Percentiles rank a stretch among this genome's conserved stretches.
These are phyloP conservation scores for Hippoglossus hippoglossus DNA, from an alignment of 2,797 vertebrate genomes.

Conservation along the genomic window DNA sequence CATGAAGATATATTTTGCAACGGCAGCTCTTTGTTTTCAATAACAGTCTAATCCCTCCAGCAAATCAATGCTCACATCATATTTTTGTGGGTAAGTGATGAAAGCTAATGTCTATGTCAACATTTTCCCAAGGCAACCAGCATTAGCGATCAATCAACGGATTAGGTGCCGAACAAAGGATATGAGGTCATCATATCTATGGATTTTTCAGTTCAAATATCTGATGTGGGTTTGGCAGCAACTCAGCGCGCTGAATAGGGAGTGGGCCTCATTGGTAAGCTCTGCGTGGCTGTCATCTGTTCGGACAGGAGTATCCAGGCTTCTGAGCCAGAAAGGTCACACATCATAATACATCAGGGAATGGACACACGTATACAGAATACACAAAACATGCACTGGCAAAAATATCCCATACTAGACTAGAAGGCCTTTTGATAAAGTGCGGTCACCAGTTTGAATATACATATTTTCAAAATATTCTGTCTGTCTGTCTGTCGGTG, in stretches of 20 bases:
- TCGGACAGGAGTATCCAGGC: slow-evolving; percentile 55
- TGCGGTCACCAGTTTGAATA: neutral
- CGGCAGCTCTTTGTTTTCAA: slow-evolving; percentile 71
- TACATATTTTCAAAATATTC: too few species aligned
- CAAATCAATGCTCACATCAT: slow-evolving; percentile 73
- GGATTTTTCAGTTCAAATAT: slow-evolving; percentile 71
- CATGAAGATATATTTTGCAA: slow-evolving; percentile 69
- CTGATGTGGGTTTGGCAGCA: slow-evolving; percentile 67
- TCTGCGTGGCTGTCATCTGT: slow-evolving; percentile 42
- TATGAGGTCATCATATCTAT: slow-evolving; percentile 73
- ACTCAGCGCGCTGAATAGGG: slow-evolving; percentile 68
- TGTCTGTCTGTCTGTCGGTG: too few species aligned
- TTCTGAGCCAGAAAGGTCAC: slow-evolving; percentile 74
- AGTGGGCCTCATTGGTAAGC: slow-evolving; percentile 55
- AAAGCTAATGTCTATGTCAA: slow-evolving; percentile 71
- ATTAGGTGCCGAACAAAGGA: slow-evolving; percentile 71
- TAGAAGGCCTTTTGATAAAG: neutral
- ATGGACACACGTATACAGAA: slow-evolving; percentile 17
- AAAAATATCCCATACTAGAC: neutral
- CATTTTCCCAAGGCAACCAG: slow-evolving; percentile 71
- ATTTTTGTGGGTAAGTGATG: slow-evolving; percentile 66
- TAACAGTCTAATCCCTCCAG: slow-evolving; percentile 67
- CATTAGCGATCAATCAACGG: slow-evolving; percentile 67
- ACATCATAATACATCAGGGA: slow-evolving; percentile 63
- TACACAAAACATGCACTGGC: neutral